Base-by-base conservation (phyloP, 2,113 vertebrate genomes). In the Burhinus oedicnemus region DNA sequence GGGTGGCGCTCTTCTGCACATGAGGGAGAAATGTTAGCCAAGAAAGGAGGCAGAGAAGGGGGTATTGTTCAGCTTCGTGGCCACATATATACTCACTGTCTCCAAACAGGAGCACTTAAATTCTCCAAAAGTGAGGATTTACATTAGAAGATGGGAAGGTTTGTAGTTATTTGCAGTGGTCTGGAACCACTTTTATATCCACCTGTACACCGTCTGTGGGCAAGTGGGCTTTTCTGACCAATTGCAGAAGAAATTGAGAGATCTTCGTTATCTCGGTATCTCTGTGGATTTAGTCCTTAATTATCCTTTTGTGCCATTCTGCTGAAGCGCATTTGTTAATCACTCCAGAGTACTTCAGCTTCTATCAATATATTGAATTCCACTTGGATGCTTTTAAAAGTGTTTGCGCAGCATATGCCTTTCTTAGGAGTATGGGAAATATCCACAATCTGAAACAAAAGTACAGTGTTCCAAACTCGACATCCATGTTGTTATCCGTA, bases 291-390 rank as follows among this genome's bases (percentile, higher is more conserved):
- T 94, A 81, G 54, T 49, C 66, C 68, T 92, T 90, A 94, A 84
- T 93, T 95, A 83, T 95, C 61, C 65, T 85, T 84, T 79, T 87
- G 72, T 71, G 68, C 64, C 60, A 11, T 66, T 90, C 54, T 90
- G 71, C 55, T 92, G 83, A 75, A 93, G 71, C 7, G 0, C 2
- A 2, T 90, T 93, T 88, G 36, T 90, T 93, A 94, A 94, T 94
- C 64, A 40, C 57, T 90, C 42, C 62, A 27, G 64, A 88, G 76
- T 88, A 90, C 85, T 93, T 95, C 3, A 88, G n/a, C 68, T 86
- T 93, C 82, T 92, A 92, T 95, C 90, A 92, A 71, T 94, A 89
- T 96, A 90, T 89, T 92, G 92, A 92, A 94, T 96, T 94, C 88
- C 51, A 71, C 92, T 92, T 95, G 68, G 68, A 55, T 77, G 75